phyloP scores from a whole-genome alignment of 2,113 vertebrate genomes.

The Empidonax traillii region DNA sequence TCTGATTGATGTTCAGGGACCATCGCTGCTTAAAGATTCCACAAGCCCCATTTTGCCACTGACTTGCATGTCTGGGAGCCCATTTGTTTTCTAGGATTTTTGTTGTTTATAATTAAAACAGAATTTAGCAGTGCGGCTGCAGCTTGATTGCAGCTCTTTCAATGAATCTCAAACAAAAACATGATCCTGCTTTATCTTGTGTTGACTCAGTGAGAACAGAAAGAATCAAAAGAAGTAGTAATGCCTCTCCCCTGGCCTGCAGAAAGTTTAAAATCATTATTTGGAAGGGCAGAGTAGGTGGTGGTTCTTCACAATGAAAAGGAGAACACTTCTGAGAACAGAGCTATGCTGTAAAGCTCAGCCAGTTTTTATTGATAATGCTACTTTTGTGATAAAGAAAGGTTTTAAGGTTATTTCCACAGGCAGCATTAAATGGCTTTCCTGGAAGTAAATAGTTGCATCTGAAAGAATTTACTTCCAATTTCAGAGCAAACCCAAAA shows the following conservation, averaged over 20 bases:
- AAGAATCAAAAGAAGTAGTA: background rate
- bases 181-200: background rate
- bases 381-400: background rate
- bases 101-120: conserved; percentile 8
- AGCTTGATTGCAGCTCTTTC: background rate
- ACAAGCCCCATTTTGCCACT: background rate
- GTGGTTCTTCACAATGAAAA: background rate
- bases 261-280: background rate
- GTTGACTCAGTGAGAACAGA: background rate
- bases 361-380: background rate
- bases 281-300: background rate
- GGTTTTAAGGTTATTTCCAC: background rate
- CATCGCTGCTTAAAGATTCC: background rate
- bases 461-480: background rate
- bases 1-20: background rate
- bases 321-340: background rate
- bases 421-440: background rate
- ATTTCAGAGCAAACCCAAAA: background rate
- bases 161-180: background rate
- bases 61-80: background rate
- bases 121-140: background rate
- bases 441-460: background rate
- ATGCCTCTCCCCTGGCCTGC: background rate
- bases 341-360: background rate
- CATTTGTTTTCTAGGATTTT: background rate